Evolutionary conservation across 2,113 vertebrate genomes (phyloP).

Genomic region (Orthochromis malagaraziensis): DNA sequence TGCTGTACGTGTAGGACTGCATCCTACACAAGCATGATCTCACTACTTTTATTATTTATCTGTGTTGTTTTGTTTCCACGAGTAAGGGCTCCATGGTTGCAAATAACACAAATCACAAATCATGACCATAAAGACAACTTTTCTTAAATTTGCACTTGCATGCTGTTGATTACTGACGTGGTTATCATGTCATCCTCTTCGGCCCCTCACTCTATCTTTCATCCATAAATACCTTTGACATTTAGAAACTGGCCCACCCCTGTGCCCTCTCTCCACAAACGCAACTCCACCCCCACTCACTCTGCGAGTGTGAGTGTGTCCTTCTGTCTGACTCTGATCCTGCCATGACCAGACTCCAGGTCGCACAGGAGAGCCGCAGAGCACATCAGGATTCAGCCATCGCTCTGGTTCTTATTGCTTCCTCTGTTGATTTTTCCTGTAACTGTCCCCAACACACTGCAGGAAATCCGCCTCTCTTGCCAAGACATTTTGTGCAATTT

Average conservation of each 20-base stretch:
- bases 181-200: neutral
- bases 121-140: neutral
- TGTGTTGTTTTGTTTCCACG: neutral
- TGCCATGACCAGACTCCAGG: neutral
- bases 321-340: neutral
- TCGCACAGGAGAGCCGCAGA: neutral
- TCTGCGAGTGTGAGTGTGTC: neutral
- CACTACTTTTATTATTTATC: neutral
- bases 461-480: neutral
- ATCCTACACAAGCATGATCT: neutral
- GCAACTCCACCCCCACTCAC: neutral
- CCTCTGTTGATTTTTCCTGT: neutral
- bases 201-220: constrained; percentile 46
- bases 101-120: neutral
- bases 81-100: neutral
- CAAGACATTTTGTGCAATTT: neutral
- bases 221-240: constrained; percentile 75
- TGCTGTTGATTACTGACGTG: neutral
- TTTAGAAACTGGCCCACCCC: constrained; percentile 46
- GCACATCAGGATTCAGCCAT: constrained; percentile 1
- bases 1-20: neutral
- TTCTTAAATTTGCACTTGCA: neutral
- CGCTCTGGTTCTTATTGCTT: neutral
- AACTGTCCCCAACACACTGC: neutral
- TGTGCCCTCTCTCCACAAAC: neutral